Percentiles rank a stretch among this genome's conserved stretches.
phyloP scores from a whole-genome alignment of 53 echinoderm and acorn worm genomes.

The Apostichopus leukothele region DNA sequence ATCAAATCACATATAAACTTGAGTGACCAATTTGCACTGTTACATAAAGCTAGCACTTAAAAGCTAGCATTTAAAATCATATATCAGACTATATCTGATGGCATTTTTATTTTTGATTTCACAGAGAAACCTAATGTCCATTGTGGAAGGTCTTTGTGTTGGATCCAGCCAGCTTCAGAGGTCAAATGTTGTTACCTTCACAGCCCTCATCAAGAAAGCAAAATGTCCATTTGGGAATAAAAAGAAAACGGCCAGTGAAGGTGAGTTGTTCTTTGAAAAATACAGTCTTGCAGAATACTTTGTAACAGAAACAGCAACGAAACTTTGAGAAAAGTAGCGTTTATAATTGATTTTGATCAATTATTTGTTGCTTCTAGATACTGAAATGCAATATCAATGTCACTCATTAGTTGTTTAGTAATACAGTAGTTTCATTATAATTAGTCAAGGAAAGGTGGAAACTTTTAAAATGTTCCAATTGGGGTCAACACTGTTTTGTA shows the following conservation, averaged over 20 bases:
- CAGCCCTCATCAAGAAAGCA: conserved; percentile 94
- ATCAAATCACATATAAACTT: neutral
- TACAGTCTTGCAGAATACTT: too few relatives aligned
- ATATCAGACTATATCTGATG: neutral
- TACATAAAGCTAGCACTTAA: too few relatives aligned
- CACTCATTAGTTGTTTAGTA: too few relatives aligned
- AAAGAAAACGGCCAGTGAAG: conserved; percentile 54
- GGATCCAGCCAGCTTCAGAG: conserved; percentile 91
- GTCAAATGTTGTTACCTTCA: conserved; percentile 89
- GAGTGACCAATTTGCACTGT: neutral
- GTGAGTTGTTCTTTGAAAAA: neutral
- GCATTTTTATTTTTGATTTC: neutral
- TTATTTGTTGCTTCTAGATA: too few relatives aligned
- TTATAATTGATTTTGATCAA: too few relatives aligned
- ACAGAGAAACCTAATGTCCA: conserved; percentile 95
- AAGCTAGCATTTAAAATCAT: neutral
- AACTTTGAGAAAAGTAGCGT: too few relatives aligned
- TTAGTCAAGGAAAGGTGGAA: too few relatives aligned
- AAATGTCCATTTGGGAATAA: conserved; percentile 81
- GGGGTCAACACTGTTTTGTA: too few relatives aligned
- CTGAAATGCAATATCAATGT: too few relatives aligned
- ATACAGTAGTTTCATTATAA: too few relatives aligned
- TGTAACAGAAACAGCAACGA: too few relatives aligned
- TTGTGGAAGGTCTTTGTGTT: conserved; percentile 92
- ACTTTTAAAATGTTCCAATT: too few relatives aligned